Base-by-base conservation (phyloP, 1,140 invertebrate genomes). In the Macrosteles quadrilineatus region DNA sequence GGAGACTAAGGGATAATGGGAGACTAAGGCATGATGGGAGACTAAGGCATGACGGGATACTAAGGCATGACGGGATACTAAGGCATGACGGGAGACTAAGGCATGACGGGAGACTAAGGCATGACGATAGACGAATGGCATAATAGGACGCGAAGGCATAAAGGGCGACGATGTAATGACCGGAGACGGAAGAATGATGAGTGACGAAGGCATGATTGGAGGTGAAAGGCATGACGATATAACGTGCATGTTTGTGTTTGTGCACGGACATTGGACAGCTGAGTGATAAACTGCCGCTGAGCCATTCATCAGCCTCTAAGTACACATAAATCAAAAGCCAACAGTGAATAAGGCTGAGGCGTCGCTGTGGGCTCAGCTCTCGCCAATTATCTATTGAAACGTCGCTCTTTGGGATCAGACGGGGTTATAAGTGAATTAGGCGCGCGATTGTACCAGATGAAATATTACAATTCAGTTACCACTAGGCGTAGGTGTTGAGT, bases 251-350 rank as follows among this genome's bases (percentile, higher is more conserved):
- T 9, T 40, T 40, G 36, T 40, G 6, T 40, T 9, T 17, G 6
- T 6, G 17, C 36, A 40, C 6, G 36, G n/a, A n/a, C n/a, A n/a
- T 17, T 40, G 36, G 36, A 6, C 36, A 40, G 36, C 6, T 17
- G 17, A 17, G 36, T 40, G 36, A 40, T 40, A 17, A 40, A 40
- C 36, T 6, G 6, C 36, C 36, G 6, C 6, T 40, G 36, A 4
- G 47, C 47, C 47, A 50, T 50, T 50, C 4, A 50, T 50, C 47
- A 50, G 3, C 14, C 47, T n/a, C 47, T 50, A 50, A 50, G 47
- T 50, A 50, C 47, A 50, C 47, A 50, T 50, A 50, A 50, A 50
- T 50, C 47, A 50, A 21, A 50, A 50, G 47, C 47, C 47, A 9
- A 17, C 36, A 50, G 47, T 50, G 47, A 50, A 50, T 50, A 50